phyloP scores from a whole-genome alignment of 2,113 vertebrate genomes.

The Xiphophorus couchianus region DNA sequence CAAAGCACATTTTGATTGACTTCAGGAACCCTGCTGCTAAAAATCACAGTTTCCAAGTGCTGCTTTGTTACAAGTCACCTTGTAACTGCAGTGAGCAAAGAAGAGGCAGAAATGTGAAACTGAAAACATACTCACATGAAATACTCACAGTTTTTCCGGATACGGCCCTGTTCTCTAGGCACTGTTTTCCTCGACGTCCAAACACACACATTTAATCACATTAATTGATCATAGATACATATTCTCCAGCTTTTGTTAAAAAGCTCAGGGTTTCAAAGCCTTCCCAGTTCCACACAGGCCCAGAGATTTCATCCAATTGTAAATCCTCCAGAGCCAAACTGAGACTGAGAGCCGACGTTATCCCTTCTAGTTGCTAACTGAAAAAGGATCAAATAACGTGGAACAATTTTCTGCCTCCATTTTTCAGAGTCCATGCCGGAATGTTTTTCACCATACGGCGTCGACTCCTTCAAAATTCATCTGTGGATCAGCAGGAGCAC shows the following conservation, averaged over 20 bases:
- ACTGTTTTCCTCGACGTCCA: not conserved
- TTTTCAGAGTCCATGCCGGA: too few relatives aligned
- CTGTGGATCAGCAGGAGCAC: too few relatives aligned
- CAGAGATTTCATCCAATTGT: too few relatives aligned
- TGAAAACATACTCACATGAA: not conserved
- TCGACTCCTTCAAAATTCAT: too few relatives aligned
- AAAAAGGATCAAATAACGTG: too few relatives aligned
- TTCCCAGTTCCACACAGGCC: too few relatives aligned
- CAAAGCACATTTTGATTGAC: constrained; percentile 1
- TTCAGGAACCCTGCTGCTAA: not conserved
- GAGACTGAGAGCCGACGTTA: too few relatives aligned
- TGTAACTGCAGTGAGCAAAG: not conserved
- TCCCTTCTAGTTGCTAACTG: too few relatives aligned
- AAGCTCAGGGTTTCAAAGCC: too few relatives aligned
- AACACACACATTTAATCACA: constrained; percentile 24
- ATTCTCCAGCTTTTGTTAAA: not conserved
- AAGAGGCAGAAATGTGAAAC: not conserved
- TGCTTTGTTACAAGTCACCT: not conserved
- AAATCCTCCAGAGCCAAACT: too few relatives aligned
- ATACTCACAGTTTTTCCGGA: not conserved
- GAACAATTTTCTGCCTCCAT: too few relatives aligned
- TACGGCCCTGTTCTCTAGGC: not conserved
- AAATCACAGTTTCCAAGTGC: constrained; percentile 1
- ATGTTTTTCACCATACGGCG: too few relatives aligned
- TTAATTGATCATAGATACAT: constrained; percentile 33